Conservation (phyloP, 2,113 vertebrate species). For the Sclerurus mexicanus region DNA sequence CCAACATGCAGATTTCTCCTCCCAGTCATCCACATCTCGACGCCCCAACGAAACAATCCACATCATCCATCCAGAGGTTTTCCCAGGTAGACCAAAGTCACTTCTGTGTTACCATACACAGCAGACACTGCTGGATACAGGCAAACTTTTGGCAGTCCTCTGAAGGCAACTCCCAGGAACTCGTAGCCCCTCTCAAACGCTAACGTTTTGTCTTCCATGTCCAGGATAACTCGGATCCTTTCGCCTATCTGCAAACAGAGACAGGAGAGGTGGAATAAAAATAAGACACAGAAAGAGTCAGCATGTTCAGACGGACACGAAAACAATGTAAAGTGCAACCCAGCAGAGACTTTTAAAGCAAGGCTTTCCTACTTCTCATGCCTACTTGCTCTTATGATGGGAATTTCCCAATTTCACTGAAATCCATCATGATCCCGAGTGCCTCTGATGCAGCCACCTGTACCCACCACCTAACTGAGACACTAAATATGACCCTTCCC, state of each 20-base stretch:
- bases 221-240: conserved; percentile 96
- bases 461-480: rapidly evolving
- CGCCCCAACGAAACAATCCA: conserved; percentile 20
- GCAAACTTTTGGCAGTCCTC: conserved; percentile 94
- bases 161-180: conserved; percentile 95
- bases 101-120: conserved; percentile 98
- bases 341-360: neutral
- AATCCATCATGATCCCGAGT: neutral
- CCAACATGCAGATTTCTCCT: conserved; percentile 72
- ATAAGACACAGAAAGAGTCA: neutral
- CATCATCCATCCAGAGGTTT: conserved; percentile 93
- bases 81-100: conserved; percentile 99
- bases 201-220: conserved; percentile 99
- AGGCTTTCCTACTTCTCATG: neutral
- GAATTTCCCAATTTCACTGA: neutral
- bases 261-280: neutral
- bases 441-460: neutral
- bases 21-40: conserved; percentile 42
- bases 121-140: conserved; percentile 98
- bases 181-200: conserved; percentile 98
- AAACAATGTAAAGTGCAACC: rapidly evolving
- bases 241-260: conserved; percentile 90
- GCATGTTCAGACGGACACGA: neutral
- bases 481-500: neutral
- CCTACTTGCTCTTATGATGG: rapidly evolving